Conservation (phyloP, 2,797 vertebrate genomes). For the Cynopterus sphinx region DNA sequence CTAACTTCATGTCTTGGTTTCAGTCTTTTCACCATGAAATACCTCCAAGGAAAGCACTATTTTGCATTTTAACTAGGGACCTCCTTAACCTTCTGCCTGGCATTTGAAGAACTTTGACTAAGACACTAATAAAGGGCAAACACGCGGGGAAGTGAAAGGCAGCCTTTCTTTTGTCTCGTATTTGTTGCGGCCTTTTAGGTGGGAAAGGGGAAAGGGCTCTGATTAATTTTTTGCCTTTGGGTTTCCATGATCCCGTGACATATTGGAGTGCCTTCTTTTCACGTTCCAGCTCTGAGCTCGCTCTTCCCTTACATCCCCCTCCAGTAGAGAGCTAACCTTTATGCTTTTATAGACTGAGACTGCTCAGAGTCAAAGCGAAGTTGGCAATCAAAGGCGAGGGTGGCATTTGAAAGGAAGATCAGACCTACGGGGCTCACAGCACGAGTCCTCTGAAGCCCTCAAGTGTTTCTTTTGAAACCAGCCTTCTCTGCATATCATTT, state of each 20-base stretch:
- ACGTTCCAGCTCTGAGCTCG: slow-evolving; percentile 65
- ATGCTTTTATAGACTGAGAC: slow-evolving; percentile 75
- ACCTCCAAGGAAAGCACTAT: slow-evolving; percentile 21
- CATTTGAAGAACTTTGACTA: slow-evolving; percentile 65
- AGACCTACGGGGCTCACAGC: background rate
- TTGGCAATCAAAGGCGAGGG: slow-evolving; percentile 71
- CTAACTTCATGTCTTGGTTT: slow-evolving; percentile 35
- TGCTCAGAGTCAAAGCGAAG: slow-evolving; percentile 73
- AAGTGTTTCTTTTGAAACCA: background rate
- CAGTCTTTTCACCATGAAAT: slow-evolving; percentile 20
- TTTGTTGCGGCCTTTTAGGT: slow-evolving; percentile 32
- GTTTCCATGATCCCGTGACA: slow-evolving; percentile 63
- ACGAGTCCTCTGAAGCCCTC: slow-evolving; percentile 27
- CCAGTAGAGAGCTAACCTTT: slow-evolving; percentile 78
- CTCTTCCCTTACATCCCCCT: slow-evolving; percentile 66
- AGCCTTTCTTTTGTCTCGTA: slow-evolving; percentile 20
- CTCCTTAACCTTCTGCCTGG: slow-evolving; percentile 54
- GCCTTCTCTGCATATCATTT: background rate
- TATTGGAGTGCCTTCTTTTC: slow-evolving; percentile 67
- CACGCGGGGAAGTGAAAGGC: background rate
- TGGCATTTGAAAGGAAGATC: slow-evolving; percentile 79
- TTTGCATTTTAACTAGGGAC: slow-evolving; percentile 58
- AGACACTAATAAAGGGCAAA: slow-evolving; percentile 58
- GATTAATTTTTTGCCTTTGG: slow-evolving; percentile 77
- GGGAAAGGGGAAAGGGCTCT: background rate